phyloP scores from a whole-genome alignment of 2,888 invertebrate species.

The Eilema griseolum region DNA sequence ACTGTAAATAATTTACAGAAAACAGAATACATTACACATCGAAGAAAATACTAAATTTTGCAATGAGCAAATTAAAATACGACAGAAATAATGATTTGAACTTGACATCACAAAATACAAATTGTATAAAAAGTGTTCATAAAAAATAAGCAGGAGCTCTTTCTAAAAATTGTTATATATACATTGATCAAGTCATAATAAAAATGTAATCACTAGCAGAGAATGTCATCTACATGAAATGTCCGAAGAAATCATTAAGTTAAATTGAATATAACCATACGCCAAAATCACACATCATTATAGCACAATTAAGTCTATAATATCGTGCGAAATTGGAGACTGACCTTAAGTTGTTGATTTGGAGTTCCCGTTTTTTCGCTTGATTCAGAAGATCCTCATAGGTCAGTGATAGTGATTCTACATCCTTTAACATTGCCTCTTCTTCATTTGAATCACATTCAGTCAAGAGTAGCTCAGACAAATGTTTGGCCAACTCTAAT shows the following conservation, averaged over 20 bases:
- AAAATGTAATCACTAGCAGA: not conserved
- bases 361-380: constrained; percentile 91
- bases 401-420: constrained; percentile 88
- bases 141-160: not conserved
- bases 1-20: not conserved
- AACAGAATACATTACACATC: not conserved
- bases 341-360: constrained; percentile 93
- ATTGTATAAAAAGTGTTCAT: not conserved
- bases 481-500: constrained; percentile 93
- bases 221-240: constrained; percentile 49
- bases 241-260: constrained; percentile 45
- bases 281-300: constrained; percentile 47
- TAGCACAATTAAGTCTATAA: constrained; percentile 35
- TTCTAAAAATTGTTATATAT: not conserved
- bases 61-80: not conserved
- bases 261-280: constrained; percentile 45
- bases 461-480: constrained; percentile 90
- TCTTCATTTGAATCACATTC: constrained; percentile 91
- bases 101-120: not conserved
- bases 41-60: not conserved
- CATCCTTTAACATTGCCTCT: constrained; percentile 89
- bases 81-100: not conserved
- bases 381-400: constrained; percentile 90
- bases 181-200: not conserved
- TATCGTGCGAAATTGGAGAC: constrained; percentile 51